Evolutionary conservation across 2,888 invertebrate genomes (phyloP), one percentile per base, ranked within the genome.

Genomic region (Campaea margaritaria): DNA sequence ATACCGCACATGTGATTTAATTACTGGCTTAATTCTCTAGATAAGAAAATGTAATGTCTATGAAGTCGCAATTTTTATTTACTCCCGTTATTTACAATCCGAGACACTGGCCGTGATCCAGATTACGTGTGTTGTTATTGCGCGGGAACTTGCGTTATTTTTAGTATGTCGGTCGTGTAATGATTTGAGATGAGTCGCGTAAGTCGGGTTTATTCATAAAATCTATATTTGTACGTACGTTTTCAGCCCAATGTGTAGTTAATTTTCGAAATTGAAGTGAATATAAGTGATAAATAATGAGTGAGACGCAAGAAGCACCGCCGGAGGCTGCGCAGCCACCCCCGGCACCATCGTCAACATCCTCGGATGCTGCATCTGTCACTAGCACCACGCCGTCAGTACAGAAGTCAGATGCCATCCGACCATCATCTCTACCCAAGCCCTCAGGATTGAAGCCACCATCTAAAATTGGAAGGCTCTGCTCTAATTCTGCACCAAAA

Each of bases 391-490:
- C 86, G 38, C 74, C 86, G 60, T 77, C 85, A 31, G 74, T 83
- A 36, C 71, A 76, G 50, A 84, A 78, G 67, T 67, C 80, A 46
- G 86, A 85, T 68, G 68, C 79, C 54, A 73, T 74, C 58, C 81
- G 91, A 69, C 91, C 91, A 28, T 79, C 89, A 62, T 84, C 87
- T 38, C 76, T 92, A 62, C 85, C 91, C 16, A 94, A 94, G 76
- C 93, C 94, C 60, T 94, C 95, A 14, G 94, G 95, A 57, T 82
- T 95, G 67, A 94, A 94, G 73, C 94, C 91, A 50, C 95, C 95
- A 5, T 93, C 94, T 44, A 95, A 95, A 86, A 95, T 96, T 76
- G 95, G 95, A 59, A 87, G 95, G 68, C 93, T 95, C 39, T 95
- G 95, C 75, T 93, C 94, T 69, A 93, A 94, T 56, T 89, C 93